Conservation (phyloP, 1,140 invertebrate genomes). For the Thaumatotibia leucotreta region DNA sequence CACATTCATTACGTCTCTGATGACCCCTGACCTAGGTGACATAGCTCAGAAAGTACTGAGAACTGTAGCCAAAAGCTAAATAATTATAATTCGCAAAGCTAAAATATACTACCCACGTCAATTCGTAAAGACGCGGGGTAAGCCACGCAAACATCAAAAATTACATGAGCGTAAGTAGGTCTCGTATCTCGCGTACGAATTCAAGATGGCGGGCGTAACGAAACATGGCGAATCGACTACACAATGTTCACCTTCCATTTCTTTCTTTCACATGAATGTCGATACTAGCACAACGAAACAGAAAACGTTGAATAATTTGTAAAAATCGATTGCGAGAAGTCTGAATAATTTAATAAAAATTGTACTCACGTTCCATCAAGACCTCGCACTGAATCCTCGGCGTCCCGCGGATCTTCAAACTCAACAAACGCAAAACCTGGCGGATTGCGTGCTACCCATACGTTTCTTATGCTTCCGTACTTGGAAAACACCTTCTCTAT, state of each 20-base stretch:
- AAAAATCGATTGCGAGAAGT: neutral
- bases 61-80: no score
- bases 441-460: constrained; percentile 97
- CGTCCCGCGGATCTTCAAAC: constrained; percentile 98
- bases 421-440: constrained; percentile 98
- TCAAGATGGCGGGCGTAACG: neutral
- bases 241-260: neutral
- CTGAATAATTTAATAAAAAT: neutral
- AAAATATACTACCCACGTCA: neutral
- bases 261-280: neutral
- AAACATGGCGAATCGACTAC: neutral
- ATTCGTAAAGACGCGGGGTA: neutral
- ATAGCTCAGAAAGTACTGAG: no score
- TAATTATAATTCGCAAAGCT: neutral
- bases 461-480: constrained; percentile 96
- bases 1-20: no score
- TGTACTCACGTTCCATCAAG: constrained; percentile 93
- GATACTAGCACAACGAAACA: neutral
- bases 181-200: neutral
- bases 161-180: neutral
- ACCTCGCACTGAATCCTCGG: constrained; percentile 96
- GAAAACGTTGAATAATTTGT: neutral
- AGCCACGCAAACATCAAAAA: neutral
- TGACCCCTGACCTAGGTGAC: no score
- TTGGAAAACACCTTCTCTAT: constrained; percentile 95